A percentile compares a stretch with the other conserved stretches of the same genome.
Evolutionary conservation across 1,140 invertebrate species (phyloP).

Genomic region (Colletes gigas): DNA sequence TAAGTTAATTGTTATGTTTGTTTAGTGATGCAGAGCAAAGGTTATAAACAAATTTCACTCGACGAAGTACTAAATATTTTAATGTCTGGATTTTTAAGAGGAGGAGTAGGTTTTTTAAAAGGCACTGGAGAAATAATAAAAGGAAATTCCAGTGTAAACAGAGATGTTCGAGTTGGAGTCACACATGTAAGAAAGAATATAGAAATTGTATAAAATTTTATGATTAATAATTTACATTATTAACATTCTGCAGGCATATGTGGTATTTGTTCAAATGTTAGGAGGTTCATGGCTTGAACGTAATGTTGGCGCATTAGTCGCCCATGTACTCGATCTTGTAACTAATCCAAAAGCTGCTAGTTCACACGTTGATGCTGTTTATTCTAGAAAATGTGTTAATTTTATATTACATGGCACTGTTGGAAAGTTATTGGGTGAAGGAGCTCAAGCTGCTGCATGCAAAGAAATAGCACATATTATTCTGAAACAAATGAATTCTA

Average conservation of each 20-base stretch:
- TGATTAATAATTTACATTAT: conserved; percentile 35
- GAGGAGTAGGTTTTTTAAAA: conserved; percentile 97
- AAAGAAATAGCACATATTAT: conserved; percentile 97
- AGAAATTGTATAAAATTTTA: conserved; percentile 25
- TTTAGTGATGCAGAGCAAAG: conserved; percentile 82
- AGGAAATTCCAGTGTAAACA: conserved; percentile 93
- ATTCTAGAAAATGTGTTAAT: conserved; percentile 97
- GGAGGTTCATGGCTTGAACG: conserved; percentile 97
- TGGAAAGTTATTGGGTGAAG: conserved; percentile 97
- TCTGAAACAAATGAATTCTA: conserved; percentile 96
- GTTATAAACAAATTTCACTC: conserved; percentile 86
- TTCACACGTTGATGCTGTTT: conserved; percentile 98
- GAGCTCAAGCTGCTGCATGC: conserved; percentile 96
- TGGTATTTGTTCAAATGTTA: conserved; percentile 95
- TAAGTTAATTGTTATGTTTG: background rate
- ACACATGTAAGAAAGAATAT: conserved; percentile 88
- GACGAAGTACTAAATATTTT: conserved; percentile 96
- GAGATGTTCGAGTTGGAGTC: conserved; percentile 97
- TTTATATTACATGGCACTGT: conserved; percentile 96
- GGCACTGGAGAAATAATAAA: conserved; percentile 98
- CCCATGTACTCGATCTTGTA: conserved; percentile 95
- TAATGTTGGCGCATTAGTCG: conserved; percentile 92
- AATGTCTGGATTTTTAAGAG: conserved; percentile 96
- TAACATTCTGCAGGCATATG: conserved; percentile 89
- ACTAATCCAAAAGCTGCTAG: conserved; percentile 96